These are phyloP conservation scores for Myiotriccus ornatus DNA, from an alignment of 2,797 vertebrate species.

Conservation along the genomic window DNA sequence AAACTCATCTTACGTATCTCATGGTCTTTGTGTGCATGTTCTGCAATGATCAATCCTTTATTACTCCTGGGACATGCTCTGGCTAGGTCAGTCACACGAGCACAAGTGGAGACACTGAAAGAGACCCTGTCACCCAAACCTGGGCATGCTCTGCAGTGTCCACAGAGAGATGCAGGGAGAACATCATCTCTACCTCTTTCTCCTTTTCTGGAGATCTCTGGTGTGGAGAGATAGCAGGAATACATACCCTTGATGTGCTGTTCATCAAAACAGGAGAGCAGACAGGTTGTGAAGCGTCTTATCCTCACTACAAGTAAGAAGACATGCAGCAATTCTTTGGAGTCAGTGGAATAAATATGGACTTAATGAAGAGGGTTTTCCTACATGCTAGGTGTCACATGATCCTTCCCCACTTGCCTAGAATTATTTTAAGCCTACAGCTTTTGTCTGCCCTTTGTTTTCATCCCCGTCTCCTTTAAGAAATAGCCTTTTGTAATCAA, in stretches of 20 bases:
- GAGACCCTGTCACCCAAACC: background rate
- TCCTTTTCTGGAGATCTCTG: background rate
- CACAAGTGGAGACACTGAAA: background rate
- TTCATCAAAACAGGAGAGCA: background rate
- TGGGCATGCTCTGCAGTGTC: background rate
- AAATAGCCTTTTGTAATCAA: background rate
- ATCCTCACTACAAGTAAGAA: background rate
- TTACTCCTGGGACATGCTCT: accelerated
- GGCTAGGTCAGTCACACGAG: background rate
- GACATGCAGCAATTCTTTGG: background rate
- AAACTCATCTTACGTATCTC: background rate
- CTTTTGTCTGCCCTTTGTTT: background rate
- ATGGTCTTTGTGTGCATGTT: background rate
- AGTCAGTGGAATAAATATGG: background rate
- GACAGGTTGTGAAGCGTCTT: background rate
- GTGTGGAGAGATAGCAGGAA: background rate
- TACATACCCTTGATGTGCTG: background rate
- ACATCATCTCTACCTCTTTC: background rate
- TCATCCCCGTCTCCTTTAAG: background rate
- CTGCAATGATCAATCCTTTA: background rate
- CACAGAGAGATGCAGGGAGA: background rate
- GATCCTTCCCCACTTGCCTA: background rate
- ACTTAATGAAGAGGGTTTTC: background rate
- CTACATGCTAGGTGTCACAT: background rate
- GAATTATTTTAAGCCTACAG: background rate